Evolutionary conservation across 1,140 invertebrate species (phyloP).

Genomic region (Ridgeia piscesae): DNA sequence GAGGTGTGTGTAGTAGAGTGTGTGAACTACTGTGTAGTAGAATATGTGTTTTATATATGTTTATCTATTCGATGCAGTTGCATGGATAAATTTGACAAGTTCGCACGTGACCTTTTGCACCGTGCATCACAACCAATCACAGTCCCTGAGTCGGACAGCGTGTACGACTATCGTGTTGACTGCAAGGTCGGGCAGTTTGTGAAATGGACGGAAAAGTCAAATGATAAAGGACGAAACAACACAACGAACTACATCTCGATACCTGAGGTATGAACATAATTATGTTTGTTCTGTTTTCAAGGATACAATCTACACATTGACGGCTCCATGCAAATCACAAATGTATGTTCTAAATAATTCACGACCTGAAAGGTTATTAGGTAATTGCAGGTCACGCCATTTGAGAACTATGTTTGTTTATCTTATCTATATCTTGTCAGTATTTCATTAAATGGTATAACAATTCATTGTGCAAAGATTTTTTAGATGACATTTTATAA

Average conservation of each 20-base stretch:
- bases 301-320: no score
- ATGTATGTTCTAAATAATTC: no score
- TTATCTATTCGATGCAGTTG: background rate
- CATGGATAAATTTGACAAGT: constrained; percentile 44
- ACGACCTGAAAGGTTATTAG: no score
- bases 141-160: constrained; percentile 43
- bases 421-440: no score
- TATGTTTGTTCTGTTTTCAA: background rate
- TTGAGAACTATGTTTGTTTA: no score
- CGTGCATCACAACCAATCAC: constrained; percentile 44
- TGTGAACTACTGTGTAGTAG: no score
- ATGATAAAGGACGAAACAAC: constrained; percentile 40
- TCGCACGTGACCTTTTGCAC: constrained; percentile 48
- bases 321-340: no score
- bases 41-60: background rate
- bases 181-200: constrained; percentile 41
- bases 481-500: no score
- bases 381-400: no score
- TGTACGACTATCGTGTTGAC: constrained; percentile 52
- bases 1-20: no score
- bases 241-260: constrained; percentile 43
- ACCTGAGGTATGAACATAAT: constrained; percentile 43
- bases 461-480: no score
- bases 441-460: no score
- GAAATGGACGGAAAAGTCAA: constrained; percentile 45